Evolutionary conservation across 2,797 vertebrate species (phyloP).

Genomic region (Phataginus tetradactyla): DNA sequence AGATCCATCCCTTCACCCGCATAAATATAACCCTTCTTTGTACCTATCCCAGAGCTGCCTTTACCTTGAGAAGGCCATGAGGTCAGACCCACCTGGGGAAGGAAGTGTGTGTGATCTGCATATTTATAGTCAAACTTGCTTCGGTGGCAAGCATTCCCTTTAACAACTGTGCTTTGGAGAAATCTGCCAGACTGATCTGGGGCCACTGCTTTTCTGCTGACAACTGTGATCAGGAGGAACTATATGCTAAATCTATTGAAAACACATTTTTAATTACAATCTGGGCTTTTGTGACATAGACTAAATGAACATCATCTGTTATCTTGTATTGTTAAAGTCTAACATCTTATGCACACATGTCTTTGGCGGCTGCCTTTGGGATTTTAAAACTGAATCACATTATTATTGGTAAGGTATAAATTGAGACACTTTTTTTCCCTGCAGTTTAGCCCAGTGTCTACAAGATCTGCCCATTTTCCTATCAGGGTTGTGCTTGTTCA

Average conservation of each 20-base stretch:
- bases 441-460: background rate
- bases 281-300: conserved; percentile 66
- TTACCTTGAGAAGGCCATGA: background rate
- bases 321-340: conserved; percentile 72
- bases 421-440: background rate
- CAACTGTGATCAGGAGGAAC: conserved; percentile 59
- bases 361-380: conserved; percentile 70
- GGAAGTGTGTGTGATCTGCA: conserved; percentile 48
- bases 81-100: background rate
- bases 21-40: background rate
- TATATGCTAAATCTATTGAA: conserved; percentile 14
- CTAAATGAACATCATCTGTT: conserved; percentile 78
- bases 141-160: conserved; percentile 61
- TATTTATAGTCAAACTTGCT: conserved; percentile 52
- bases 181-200: conserved; percentile 59
- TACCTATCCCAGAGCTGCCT: background rate
- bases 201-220: background rate
- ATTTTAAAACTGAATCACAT: conserved; percentile 79
- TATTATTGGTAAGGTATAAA: conserved; percentile 73
- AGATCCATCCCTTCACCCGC: conserved; percentile 49
- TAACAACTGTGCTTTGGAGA: conserved; percentile 46
- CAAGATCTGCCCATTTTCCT: background rate
- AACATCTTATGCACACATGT: conserved; percentile 78
- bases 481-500: background rate
- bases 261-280: conserved; percentile 73